These are phyloP conservation scores for Rallus crepitans DNA, from an alignment of 2,797 vertebrate genomes.

Conservation along the genomic window DNA sequence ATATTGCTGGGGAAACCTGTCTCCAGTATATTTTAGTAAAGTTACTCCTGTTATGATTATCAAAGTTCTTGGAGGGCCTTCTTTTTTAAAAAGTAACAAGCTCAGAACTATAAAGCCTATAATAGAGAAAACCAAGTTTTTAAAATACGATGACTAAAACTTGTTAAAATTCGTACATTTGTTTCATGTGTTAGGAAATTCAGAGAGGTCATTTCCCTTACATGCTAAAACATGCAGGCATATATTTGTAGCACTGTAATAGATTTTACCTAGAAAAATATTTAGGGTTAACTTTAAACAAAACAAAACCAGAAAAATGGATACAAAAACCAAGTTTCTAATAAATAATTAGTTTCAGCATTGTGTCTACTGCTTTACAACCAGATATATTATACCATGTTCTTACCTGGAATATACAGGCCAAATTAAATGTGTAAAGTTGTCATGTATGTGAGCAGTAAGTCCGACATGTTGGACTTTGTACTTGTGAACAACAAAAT, in stretches of 20 bases:
- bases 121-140: neutral
- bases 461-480: neutral
- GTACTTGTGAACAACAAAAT: neutral
- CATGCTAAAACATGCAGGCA: neutral
- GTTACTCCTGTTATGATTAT: conserved; percentile 7
- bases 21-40: neutral
- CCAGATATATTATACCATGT: neutral
- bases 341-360: neutral
- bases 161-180: neutral
- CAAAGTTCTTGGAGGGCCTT: neutral
- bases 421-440: neutral
- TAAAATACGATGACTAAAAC: conserved; percentile 1
- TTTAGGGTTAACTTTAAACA: neutral
- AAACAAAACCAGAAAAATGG: neutral
- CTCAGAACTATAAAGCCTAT: neutral
- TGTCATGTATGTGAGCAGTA: neutral
- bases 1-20: neutral
- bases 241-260: neutral
- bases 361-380: neutral
- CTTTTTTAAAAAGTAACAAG: neutral
- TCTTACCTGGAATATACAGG: neutral
- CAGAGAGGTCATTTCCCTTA: conserved; percentile 10
- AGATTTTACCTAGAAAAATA: neutral
- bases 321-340: neutral
- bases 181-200: neutral